These are phyloP conservation scores for Hemistola chrysoprasaria DNA, from an alignment of 2,888 invertebrate genomes.

Conservation along the genomic window DNA sequence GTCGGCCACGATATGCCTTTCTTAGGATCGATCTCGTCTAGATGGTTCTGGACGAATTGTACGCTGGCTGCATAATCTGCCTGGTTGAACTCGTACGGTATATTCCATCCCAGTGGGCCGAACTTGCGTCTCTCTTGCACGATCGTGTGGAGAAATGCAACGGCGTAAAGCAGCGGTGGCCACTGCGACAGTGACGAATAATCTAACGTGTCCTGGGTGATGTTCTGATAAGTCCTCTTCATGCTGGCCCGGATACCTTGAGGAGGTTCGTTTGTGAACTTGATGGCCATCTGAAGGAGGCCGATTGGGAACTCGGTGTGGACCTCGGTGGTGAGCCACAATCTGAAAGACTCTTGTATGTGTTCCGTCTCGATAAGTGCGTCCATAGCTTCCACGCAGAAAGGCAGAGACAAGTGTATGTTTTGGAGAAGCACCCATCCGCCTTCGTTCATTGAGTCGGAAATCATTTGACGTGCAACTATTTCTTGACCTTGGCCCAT, in stretches of 20 bases:
- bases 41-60: constrained; percentile 97
- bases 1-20: constrained; percentile 99
- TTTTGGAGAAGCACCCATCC: constrained; percentile 98
- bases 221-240: constrained; percentile 94
- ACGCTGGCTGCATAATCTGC: constrained; percentile 97
- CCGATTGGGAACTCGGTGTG: constrained; percentile 97
- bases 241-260: constrained; percentile 96
- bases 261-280: constrained; percentile 98
- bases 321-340: constrained; percentile 98
- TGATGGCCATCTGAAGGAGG: constrained; percentile 94
- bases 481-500: constrained; percentile 98
- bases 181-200: constrained; percentile 95
- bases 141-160: constrained; percentile 97
- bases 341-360: constrained; percentile 91
- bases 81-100: constrained; percentile 98
- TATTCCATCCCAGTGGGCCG: constrained; percentile 98
- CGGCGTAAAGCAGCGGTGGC: constrained; percentile 96
- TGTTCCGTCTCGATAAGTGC: constrained; percentile 92
- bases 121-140: constrained; percentile 98
- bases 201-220: constrained; percentile 95
- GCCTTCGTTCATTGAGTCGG: constrained; percentile 89
- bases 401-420: constrained; percentile 96
- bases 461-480: constrained; percentile 91
- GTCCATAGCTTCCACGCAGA: constrained; percentile 96
- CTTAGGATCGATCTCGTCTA: constrained; percentile 98